Percentiles rank a stretch among this genome's conserved stretches.
phyloP scores from a whole-genome alignment of 2,113 vertebrate genomes.

The Sigmodon hispidus region DNA sequence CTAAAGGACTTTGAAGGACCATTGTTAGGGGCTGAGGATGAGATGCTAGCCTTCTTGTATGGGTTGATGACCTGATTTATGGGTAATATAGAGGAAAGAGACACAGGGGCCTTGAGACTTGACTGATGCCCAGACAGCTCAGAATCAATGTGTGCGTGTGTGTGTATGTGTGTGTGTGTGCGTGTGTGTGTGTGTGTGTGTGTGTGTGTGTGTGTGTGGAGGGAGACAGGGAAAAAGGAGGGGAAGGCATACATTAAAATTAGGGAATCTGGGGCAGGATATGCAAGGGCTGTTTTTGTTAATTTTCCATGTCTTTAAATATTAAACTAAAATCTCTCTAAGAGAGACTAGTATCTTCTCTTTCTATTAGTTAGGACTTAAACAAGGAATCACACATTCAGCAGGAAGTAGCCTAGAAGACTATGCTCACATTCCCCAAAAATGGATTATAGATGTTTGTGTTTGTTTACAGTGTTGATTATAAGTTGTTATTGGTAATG shows the following conservation, averaged over 20 bases:
- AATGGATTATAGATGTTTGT: too few relatives aligned
- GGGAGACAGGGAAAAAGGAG: not conserved
- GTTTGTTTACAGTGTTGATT: too few relatives aligned
- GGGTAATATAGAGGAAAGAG: not conserved
- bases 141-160: not conserved
- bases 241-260: not conserved
- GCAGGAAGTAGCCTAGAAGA: too few relatives aligned
- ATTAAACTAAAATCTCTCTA: not conserved
- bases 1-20: not conserved
- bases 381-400: not conserved
- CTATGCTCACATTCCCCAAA: too few relatives aligned
- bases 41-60: not conserved
- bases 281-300: not conserved
- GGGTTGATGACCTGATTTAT: not conserved
- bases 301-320: not conserved
- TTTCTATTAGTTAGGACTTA: not conserved
- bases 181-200: not conserved
- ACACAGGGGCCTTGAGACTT: not conserved
- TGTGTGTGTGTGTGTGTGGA: not conserved
- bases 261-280: not conserved
- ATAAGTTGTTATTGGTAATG: too few relatives aligned
- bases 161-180: not conserved
- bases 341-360: accelerated
- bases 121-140: not conserved
- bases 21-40: not conserved